Conservation (phyloP, 2,113 vertebrate species). For the Varanus salvator region DNA sequence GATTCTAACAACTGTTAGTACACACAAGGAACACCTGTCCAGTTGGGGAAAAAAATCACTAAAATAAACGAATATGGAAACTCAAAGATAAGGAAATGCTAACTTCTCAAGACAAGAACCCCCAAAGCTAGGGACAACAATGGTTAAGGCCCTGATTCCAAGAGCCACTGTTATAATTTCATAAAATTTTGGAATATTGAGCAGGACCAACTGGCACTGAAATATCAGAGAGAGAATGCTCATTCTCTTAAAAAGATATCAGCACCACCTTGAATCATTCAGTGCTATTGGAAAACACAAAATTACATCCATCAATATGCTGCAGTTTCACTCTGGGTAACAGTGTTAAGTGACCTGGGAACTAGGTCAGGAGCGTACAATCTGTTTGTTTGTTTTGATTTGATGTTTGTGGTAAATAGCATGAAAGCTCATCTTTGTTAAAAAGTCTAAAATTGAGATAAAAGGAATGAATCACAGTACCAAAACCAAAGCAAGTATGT, state of each 20-base stretch:
- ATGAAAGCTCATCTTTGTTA: not conserved
- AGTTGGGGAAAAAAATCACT: not conserved
- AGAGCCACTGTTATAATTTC: not conserved
- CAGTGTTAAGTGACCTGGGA: not conserved
- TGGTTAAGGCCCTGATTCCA: not conserved
- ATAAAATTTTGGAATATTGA: not conserved
- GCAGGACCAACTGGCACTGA: not conserved
- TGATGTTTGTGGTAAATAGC: not conserved
- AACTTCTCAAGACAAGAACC: not conserved
- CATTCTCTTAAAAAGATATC: not conserved
- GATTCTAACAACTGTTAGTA: not conserved
- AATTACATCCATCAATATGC: not conserved
- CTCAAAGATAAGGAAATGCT: not conserved
- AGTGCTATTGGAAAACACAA: not conserved
- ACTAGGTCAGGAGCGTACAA: not conserved
- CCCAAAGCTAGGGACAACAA: not conserved
- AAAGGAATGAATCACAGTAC: not conserved
- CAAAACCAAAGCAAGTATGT: constrained; percentile 12
- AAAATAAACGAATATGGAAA: not conserved
- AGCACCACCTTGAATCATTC: not conserved
- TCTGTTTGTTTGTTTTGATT: not conserved
- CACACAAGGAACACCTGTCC: not conserved
- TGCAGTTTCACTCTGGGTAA: not conserved
- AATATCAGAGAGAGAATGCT: not conserved
- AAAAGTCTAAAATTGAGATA: not conserved